Evolutionary conservation across 2,888 invertebrate genomes (phyloP).

Genomic region (Gnatocerus cornutus): DNA sequence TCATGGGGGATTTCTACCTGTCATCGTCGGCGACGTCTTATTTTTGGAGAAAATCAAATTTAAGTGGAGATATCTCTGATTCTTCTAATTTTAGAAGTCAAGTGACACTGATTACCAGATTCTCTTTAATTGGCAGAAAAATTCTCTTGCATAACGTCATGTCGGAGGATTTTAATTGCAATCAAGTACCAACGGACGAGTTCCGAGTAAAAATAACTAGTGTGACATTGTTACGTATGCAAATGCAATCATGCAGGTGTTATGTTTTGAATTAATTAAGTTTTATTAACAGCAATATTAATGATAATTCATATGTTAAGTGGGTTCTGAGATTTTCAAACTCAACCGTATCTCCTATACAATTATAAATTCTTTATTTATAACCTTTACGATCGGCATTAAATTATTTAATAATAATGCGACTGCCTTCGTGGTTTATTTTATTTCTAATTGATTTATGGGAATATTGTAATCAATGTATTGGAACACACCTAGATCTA

Average conservation of each 20-base stretch:
- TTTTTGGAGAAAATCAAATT: conserved; percentile 31
- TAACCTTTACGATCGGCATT: conserved; percentile 23
- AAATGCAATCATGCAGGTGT: conserved; percentile 47
- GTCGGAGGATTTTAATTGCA: conserved; percentile 21
- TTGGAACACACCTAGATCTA: conserved; percentile 15
- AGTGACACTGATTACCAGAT: conserved; percentile 3
- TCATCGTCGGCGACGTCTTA: conserved; percentile 41
- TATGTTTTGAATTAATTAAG: conserved; percentile 48
- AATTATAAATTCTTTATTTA: conserved; percentile 32
- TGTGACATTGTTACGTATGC: conserved; percentile 38
- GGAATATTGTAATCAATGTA: conserved; percentile 24
- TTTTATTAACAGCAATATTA: conserved; percentile 34
- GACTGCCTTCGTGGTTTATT: conserved; percentile 22
- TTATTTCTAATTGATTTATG: conserved; percentile 37
- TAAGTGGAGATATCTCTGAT: no score
- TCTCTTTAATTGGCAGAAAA: conserved; percentile 28
- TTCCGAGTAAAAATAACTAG: conserved; percentile 39
- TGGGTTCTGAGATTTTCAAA: conserved; percentile 40
- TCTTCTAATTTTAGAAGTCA: conserved; percentile 37
- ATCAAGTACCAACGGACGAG: conserved; percentile 22
- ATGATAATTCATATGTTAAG: conserved; percentile 47
- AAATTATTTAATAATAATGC: conserved; percentile 27
- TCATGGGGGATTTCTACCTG: conserved; percentile 50
- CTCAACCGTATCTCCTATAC: conserved; percentile 19
- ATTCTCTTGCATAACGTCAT: conserved; percentile 18